Percentiles rank a stretch among this genome's conserved stretches.
Evolutionary conservation across 2,797 vertebrate species (phyloP).

Genomic region (Astyanax mexicanus): DNA sequence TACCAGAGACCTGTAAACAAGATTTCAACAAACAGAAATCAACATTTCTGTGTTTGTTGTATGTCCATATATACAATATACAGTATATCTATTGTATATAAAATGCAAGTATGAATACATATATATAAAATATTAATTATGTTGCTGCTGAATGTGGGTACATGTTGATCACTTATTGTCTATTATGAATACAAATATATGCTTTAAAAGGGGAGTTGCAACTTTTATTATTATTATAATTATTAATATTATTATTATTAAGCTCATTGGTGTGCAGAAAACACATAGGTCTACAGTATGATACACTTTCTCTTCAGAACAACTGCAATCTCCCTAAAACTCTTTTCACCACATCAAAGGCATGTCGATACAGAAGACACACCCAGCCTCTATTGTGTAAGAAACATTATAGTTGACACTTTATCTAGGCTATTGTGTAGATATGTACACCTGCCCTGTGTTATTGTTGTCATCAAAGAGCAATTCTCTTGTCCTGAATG

Average conservation of each 20-base stretch:
- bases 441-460: neutral
- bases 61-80: neutral
- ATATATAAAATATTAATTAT: neutral
- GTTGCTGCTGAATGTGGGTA: too few relatives aligned
- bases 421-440: slow-evolving; percentile 34
- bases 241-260: neutral
- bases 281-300: neutral
- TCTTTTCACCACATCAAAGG: slow-evolving; percentile 33
- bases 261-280: neutral
- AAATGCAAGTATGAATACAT: neutral
- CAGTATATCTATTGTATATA: neutral
- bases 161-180: neutral
- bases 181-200: neutral
- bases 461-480: slow-evolving; percentile 3
- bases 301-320: slow-evolving; percentile 4
- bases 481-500: neutral
- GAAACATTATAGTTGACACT: slow-evolving; percentile 12
- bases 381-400: slow-evolving; percentile 34
- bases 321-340: slow-evolving; percentile 5
- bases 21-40: neutral
- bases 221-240: too few relatives aligned
- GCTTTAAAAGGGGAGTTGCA: neutral
- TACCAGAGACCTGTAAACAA: neutral
- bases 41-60: neutral
- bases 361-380: slow-evolving; percentile 18